Evolutionary conservation across 2,888 invertebrate genomes (phyloP).

Genomic region (Hypolimnas misippus): DNA sequence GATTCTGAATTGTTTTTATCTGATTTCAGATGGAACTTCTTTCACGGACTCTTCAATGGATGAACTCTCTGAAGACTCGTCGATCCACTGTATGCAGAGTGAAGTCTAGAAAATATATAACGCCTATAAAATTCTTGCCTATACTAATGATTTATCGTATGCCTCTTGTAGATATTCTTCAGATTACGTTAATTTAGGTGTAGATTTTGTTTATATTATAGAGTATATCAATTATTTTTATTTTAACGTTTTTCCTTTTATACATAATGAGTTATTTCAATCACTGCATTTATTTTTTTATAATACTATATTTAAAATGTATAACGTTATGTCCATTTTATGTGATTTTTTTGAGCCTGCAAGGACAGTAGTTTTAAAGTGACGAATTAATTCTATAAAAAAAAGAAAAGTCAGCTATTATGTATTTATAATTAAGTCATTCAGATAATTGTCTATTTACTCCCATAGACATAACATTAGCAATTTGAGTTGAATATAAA

Average conservation of each 20-base stretch:
- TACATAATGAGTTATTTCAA: background rate
- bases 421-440: too few relatives aligned
- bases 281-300: constrained; percentile 11
- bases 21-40: constrained; percentile 74
- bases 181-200: constrained; percentile 5
- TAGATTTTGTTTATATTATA: constrained; percentile 14
- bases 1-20: background rate
- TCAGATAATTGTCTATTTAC: background rate
- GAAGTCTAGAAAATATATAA: constrained; percentile 82
- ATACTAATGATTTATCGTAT: constrained; percentile 12
- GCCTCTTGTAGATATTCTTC: constrained; percentile 28
- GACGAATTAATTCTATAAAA: background rate
- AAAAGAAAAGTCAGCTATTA: too few relatives aligned
- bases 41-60: constrained; percentile 92
- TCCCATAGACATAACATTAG: too few relatives aligned
- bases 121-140: constrained; percentile 7
- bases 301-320: background rate
- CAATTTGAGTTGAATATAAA: too few relatives aligned
- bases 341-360: background rate
- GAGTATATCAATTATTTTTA: background rate
- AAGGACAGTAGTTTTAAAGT: background rate
- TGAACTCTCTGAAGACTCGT: constrained; percentile 94
- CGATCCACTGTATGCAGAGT: constrained; percentile 93
- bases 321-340: background rate
- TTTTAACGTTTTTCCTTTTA: background rate